Base-by-base conservation (phyloP, 1,140 invertebrate genomes). In the Solenopsis fugax region DNA sequence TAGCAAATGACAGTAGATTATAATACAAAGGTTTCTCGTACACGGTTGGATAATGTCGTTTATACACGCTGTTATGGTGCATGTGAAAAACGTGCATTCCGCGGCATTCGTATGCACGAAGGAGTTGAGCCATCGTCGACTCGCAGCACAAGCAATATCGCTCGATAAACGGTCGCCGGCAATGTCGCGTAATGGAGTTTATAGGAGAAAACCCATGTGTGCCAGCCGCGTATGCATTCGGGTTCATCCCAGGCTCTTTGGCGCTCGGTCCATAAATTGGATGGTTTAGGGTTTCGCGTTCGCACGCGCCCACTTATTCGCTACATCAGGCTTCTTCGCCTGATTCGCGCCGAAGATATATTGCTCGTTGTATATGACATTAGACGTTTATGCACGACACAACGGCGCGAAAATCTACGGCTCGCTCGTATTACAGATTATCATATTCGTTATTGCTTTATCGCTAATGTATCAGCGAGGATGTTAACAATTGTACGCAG, bases 351-450 rank as follows among this genome's bases (percentile, higher is more conserved):
- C 45, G 37, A 78, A 64, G 60, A 85, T 65, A 78, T 77, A 64
- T 54, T 16, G 82, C 73, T 52, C 71, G 62, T 64, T 78, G 58
- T 77, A 48, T 18, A 50, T 41, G 81, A 67, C 69, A 76, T 77
- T 78, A 64, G 41, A 29, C 45, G 50, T 76, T 77, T 77, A 77
- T 54, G 37, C 60, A 13, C 45, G 73, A 54, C 34, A 37, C 29
- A 50, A 82, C 50, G 52, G 37, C 29, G 67, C 18, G 52, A 72
- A 48, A 56, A 29, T 34, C 34, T n/a, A 29, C 34, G 64, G 29
- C 65, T 45, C 18, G 80, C 69, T 82, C 80, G 71, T 45, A 73
- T 82, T 82, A 82, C 80, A n/a, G 52, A 82, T 82, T 72, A 82
- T 82, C 24, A 58, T 73, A 58, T 60, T 82, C 37, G 54, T 67